phyloP scores from a whole-genome alignment of 1,140 invertebrate species.

The Cydia splendana region DNA sequence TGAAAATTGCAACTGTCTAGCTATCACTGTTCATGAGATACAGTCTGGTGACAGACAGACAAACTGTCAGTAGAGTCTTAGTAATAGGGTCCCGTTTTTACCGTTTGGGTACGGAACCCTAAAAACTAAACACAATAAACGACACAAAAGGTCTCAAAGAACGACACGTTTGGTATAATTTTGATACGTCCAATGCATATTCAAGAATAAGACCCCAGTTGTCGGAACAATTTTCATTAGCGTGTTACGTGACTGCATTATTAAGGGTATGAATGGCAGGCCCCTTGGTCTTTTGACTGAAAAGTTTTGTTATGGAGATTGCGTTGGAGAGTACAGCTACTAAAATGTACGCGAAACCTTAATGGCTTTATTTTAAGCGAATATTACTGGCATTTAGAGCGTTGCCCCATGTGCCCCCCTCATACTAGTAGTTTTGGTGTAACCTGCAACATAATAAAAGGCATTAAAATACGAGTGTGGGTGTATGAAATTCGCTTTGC shows the following conservation, averaged over 20 bases:
- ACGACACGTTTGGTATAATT: constrained; percentile 36
- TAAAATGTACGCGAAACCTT: not conserved
- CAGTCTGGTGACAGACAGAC: too few relatives aligned
- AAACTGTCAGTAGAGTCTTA: too few relatives aligned
- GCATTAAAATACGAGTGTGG: too few relatives aligned
- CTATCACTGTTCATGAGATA: too few relatives aligned
- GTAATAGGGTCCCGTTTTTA: too few relatives aligned
- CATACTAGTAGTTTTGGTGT: too few relatives aligned
- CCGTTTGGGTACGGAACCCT: too few relatives aligned
- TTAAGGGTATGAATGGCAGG: constrained; percentile 24
- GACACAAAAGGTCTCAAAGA: constrained; percentile 30
- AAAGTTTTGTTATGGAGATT: constrained; percentile 13
- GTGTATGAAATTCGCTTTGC: too few relatives aligned
- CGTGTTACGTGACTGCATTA: constrained; percentile 35
- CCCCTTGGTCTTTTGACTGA: constrained; percentile 18
- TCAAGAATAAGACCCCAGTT: constrained; percentile 7
- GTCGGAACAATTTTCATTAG: constrained; percentile 38
- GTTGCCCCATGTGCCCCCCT: too few relatives aligned
- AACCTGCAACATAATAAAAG: too few relatives aligned
- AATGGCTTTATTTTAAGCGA: not conserved
- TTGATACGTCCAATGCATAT: constrained; percentile 20
- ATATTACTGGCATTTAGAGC: not conserved
- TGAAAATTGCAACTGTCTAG: too few relatives aligned
- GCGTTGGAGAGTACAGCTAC: not conserved
- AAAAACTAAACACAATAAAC: constrained; percentile 38